phyloP scores from a whole-genome alignment of 2,797 vertebrate species.

The Eulemur albifrons region DNA sequence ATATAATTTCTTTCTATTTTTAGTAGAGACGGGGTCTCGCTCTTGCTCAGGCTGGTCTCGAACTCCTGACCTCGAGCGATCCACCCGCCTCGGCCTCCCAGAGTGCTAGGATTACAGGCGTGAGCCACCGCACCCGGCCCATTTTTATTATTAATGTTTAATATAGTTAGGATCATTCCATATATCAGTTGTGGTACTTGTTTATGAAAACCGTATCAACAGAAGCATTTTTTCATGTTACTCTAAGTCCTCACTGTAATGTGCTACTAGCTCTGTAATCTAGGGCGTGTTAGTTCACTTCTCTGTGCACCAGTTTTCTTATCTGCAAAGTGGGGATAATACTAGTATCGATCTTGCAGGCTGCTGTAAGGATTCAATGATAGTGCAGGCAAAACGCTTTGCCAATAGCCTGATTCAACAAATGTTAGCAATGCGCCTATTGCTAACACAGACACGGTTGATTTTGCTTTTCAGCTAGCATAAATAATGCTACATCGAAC shows the following conservation, averaged over 20 bases:
- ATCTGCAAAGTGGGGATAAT: not conserved
- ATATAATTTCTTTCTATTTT: too few species aligned
- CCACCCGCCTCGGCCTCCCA: too few species aligned
- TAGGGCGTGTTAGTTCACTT: not conserved
- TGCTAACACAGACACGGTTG: not conserved
- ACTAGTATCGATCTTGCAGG: not conserved
- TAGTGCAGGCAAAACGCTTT: not conserved
- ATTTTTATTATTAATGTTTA: not conserved
- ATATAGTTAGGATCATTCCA: not conserved
- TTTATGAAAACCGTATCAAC: not conserved
- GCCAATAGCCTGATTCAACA: not conserved
- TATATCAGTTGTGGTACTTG: not conserved
- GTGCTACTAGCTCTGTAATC: not conserved
- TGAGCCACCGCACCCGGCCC: not conserved
- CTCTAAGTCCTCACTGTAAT: not conserved
- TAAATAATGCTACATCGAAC: not conserved
- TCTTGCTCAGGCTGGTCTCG: too few species aligned
- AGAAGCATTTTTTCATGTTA: not conserved
- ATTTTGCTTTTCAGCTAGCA: not conserved
- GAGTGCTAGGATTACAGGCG: too few species aligned
- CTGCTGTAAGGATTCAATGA: not conserved
- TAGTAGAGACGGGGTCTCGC: too few species aligned
- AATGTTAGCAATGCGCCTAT: not conserved
- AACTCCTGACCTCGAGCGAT: too few species aligned
- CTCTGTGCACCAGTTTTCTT: not conserved